Conservation (phyloP, 2,797 vertebrate species). For the Cyprinella venusta region DNA sequence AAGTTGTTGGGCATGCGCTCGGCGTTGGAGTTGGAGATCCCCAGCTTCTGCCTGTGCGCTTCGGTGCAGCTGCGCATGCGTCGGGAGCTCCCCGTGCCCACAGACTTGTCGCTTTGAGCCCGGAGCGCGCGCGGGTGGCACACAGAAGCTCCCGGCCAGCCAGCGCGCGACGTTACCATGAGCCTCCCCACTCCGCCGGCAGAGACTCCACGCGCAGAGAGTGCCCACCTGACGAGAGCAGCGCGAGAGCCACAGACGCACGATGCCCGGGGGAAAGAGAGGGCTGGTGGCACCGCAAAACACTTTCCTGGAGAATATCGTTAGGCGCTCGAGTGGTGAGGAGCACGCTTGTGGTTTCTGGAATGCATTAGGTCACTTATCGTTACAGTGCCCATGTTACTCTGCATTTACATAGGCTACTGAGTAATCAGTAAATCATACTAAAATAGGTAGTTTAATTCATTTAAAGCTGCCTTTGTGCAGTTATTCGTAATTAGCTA, state of each 20-base stretch:
- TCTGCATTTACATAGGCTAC: neutral
- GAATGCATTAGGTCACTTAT: neutral
- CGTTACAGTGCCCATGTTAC: neutral
- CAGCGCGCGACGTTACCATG: constrained; percentile 88
- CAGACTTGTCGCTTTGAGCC: constrained; percentile 68
- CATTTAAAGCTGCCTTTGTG: neutral
- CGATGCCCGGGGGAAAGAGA: constrained; percentile 95
- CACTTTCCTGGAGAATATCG: constrained; percentile 94
- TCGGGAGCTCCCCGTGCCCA: constrained; percentile 63
- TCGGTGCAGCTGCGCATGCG: constrained; percentile 70
- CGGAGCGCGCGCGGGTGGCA: constrained; percentile 69
- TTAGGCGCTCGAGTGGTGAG: constrained; percentile 92
- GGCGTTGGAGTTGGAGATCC: constrained; percentile 36
- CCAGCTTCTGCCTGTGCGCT: constrained; percentile 5
- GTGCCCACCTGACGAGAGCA: constrained; percentile 67
- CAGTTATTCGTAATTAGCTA: neutral
- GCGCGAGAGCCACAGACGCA: constrained; percentile 72
- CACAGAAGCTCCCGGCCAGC: constrained; percentile 77
- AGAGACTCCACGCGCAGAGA: constrained; percentile 61
- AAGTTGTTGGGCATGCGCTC: neutral
- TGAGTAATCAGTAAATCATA: neutral
- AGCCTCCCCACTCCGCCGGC: constrained; percentile 81
- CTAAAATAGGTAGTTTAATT: neutral
- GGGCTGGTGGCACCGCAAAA: constrained; percentile 95
- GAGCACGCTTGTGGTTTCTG: constrained; percentile 1